phyloP scores from a whole-genome alignment of 2,797 vertebrate genomes.

The Crax fasciolata region DNA sequence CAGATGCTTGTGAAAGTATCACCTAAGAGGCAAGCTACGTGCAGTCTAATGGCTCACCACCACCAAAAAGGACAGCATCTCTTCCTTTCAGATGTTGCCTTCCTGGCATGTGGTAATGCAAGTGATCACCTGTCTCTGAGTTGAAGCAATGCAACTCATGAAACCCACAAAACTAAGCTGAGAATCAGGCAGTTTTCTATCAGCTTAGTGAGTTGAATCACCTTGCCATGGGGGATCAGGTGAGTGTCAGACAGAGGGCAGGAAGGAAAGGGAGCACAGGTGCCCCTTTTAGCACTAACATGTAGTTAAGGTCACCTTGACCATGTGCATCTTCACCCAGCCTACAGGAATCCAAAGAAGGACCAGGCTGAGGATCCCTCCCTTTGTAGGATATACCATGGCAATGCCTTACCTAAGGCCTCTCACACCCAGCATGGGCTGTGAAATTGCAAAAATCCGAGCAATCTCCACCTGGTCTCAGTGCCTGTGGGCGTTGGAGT shows the following conservation, averaged over 20 bases:
- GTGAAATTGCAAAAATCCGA: not conserved
- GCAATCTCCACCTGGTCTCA: not conserved
- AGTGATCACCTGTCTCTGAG: not conserved
- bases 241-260: not conserved
- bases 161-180: not conserved
- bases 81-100: not conserved
- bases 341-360: not conserved
- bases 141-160: not conserved
- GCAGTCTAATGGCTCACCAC: not conserved
- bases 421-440: not conserved
- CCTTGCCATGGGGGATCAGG: not conserved
- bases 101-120: rapidly evolving
- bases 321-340: not conserved
- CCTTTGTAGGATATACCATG: rapidly evolving
- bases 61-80: not conserved
- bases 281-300: not conserved
- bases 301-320: not conserved
- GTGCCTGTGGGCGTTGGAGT: not conserved
- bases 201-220: not conserved
- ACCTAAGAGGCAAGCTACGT: rapidly evolving
- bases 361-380: not conserved
- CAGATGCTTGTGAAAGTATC: not conserved
- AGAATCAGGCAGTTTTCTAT: not conserved
- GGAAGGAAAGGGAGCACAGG: not conserved
- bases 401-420: not conserved